Percentiles rank a stretch among this genome's conserved stretches.
Conservation (phyloP, 2,797 vertebrate species). For the Diceros bicornis region DNA sequence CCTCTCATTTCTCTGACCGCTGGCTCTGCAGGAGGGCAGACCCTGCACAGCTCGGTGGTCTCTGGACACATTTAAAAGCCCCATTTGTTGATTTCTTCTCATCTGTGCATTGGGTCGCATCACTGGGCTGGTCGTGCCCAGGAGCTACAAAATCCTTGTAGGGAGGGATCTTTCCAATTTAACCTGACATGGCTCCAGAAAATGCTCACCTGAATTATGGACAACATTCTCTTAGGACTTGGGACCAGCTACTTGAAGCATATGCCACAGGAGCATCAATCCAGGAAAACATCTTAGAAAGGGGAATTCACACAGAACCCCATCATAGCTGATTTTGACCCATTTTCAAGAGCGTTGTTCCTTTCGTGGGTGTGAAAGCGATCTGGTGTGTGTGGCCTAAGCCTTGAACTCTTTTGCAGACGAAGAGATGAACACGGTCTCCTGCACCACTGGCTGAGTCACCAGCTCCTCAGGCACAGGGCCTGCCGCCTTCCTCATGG, state of each 20-base stretch:
- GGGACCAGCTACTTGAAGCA: neutral
- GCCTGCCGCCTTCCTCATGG: fast-evolving
- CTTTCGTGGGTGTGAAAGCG: neutral
- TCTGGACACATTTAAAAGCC: neutral
- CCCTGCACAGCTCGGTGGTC: neutral
- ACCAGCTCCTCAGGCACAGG: neutral
- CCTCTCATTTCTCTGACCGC: neutral
- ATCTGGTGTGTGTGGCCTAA: neutral
- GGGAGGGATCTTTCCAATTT: neutral
- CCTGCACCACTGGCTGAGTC: neutral
- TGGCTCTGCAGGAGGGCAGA: neutral
- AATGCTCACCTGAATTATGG: fast-evolving
- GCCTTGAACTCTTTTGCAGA: neutral
- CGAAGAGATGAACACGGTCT: fast-evolving
- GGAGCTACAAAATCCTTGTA: neutral
- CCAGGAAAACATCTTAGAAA: neutral
- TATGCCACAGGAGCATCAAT: fast-evolving
- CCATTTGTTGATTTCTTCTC: neutral
- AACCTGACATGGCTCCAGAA: neutral
- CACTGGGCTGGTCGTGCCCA: neutral
- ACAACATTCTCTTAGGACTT: neutral
- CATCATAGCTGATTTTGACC: neutral
- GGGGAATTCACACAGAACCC: neutral
- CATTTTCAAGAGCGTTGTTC: neutral
- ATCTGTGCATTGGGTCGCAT: neutral